These are phyloP conservation scores for Ceriagrion tenellum DNA, from an alignment of 2,888 invertebrate species.

Conservation along the genomic window DNA sequence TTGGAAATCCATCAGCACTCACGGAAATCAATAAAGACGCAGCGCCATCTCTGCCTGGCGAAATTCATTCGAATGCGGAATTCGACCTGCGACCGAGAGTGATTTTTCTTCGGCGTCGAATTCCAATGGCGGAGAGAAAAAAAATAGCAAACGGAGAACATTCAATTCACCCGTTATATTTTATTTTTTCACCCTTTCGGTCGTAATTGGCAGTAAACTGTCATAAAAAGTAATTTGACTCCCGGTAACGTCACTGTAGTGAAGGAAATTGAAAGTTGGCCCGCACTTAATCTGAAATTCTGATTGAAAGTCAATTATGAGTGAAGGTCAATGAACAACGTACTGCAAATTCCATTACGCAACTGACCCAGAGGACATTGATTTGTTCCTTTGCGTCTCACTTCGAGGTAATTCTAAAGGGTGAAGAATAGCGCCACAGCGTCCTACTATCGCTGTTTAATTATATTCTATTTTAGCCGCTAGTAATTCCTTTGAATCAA, in stretches of 20 bases:
- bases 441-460: no score
- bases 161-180: not conserved
- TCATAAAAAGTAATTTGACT: not conserved
- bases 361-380: no score
- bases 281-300: no score
- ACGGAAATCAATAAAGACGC: not conserved
- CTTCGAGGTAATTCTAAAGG: no score
- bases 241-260: not conserved
- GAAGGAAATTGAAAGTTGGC: not conserved
- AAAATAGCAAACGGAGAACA: not conserved
- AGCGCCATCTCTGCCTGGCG: no score
- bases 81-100: not conserved
- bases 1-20: not conserved
- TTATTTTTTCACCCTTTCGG: not conserved
- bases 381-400: no score
- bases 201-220: not conserved
- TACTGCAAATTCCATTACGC: no score
- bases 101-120: not conserved
- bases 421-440: no score
- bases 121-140: not conserved
- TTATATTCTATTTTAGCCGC: no score
- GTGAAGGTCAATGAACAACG: no score
- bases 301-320: no score
- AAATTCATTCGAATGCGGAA: not conserved
- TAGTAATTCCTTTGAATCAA: no score